Percentiles rank a stretch among this genome's conserved stretches.
These are phyloP conservation scores for Ostrea denselamellosa DNA, from an alignment of 1,140 invertebrate species.

Conservation along the genomic window DNA sequence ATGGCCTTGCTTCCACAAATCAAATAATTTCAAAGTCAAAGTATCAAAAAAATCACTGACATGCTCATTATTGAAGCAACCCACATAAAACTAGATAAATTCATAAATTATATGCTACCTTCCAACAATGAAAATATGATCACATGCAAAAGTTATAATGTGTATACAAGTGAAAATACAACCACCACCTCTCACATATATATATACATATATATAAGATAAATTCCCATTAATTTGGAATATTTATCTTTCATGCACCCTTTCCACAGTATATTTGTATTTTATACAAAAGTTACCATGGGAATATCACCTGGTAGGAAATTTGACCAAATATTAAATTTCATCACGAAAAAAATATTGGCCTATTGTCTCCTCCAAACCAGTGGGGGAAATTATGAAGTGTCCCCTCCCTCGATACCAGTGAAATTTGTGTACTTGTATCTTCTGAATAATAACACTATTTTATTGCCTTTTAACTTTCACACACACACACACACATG, in stretches of 20 bases:
- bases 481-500: too few relatives aligned
- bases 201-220: not conserved
- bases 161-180: not conserved
- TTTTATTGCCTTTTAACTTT: too few relatives aligned
- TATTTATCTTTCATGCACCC: not conserved
- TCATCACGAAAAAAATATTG: too few relatives aligned
- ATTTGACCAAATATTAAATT: not conserved
- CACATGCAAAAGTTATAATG: not conserved
- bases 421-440: too few relatives aligned
- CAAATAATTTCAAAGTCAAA: too few relatives aligned
- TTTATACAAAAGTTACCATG: conserved; percentile 4
- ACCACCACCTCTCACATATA: not conserved
- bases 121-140: not conserved
- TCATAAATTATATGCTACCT: not conserved
- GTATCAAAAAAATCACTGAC: too few relatives aligned
- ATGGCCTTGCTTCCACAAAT: too few relatives aligned
- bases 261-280: not conserved
- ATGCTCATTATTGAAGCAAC: not conserved
- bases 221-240: not conserved
- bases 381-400: too few relatives aligned
- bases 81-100: not conserved
- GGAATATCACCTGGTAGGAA: conserved; percentile 28
- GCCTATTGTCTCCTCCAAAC: too few relatives aligned
- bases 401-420: too few relatives aligned
- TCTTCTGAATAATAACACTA: too few relatives aligned